Percentiles rank a stretch among this genome's conserved stretches.
These are phyloP conservation scores for Barbus barbus DNA, from an alignment of 2,113 vertebrate genomes.

Conservation along the genomic window DNA sequence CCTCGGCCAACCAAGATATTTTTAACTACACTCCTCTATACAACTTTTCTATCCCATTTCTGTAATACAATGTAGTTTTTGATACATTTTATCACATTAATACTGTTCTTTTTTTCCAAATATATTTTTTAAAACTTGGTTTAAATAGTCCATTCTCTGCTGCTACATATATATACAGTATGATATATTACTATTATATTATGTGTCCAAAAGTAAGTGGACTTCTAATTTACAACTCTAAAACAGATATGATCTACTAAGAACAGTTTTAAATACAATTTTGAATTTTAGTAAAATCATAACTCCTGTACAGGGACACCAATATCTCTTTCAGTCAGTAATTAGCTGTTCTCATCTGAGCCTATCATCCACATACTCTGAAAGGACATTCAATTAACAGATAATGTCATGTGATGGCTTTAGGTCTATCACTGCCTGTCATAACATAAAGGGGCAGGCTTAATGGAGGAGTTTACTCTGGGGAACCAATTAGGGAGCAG, in stretches of 20 bases:
- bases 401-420: slow-evolving; percentile 50
- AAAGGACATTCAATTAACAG: slow-evolving; percentile 72
- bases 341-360: background rate
- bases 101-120: background rate
- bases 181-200: background rate
- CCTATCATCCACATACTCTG: slow-evolving; percentile 65
- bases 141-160: background rate
- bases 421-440: slow-evolving; percentile 8
- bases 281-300: background rate
- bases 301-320: background rate
- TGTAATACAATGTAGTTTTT: background rate
- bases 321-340: background rate
- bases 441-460: background rate
- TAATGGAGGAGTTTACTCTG: background rate
- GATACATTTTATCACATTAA: background rate
- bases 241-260: background rate
- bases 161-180: background rate
- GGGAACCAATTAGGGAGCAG: background rate
- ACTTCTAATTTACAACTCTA: too few species aligned
- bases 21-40: background rate
- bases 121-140: background rate
- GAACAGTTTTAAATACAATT: background rate
- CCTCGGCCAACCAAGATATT: background rate
- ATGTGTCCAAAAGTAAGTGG: background rate
- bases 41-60: background rate